Evolutionary conservation across 1,140 invertebrate genomes (phyloP).

Genomic region (Drosophila pseudoananassae): DNA sequence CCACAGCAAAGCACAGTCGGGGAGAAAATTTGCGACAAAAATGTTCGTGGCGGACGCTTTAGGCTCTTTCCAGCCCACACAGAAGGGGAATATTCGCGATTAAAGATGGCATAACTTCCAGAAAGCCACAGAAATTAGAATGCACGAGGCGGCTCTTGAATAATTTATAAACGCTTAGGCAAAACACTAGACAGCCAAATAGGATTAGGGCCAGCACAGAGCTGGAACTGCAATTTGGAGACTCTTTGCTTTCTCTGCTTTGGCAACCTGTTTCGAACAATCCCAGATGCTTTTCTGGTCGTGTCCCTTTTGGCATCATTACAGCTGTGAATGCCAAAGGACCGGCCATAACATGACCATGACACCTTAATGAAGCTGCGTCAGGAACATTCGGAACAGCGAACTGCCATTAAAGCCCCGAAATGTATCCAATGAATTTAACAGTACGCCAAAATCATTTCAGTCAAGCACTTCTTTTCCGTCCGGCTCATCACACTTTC

Average conservation of each 20-base stretch:
- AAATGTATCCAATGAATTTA: constrained; percentile 71
- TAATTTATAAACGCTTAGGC: constrained; percentile 57
- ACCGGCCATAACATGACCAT: background rate
- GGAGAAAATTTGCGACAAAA: constrained; percentile 63
- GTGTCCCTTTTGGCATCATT: background rate
- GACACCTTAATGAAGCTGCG: constrained; percentile 43
- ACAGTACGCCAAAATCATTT: constrained; percentile 52
- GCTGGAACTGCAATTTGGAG: constrained; percentile 22
- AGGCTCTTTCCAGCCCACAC: constrained; percentile 42
- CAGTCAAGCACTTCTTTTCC: constrained; percentile 13
- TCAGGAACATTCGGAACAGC: constrained; percentile 50
- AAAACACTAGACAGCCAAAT: background rate
- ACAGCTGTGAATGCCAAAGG: background rate
- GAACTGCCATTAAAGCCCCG: constrained; percentile 52
- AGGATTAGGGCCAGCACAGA: too few species aligned
- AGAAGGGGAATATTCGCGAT: constrained; percentile 39
- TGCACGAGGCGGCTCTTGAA: constrained; percentile 44
- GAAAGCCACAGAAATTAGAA: constrained; percentile 26
- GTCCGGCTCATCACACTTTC: constrained; percentile 45
- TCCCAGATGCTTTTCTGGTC: background rate
- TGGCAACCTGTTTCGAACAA: background rate
- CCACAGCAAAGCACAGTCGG: constrained; percentile 3
- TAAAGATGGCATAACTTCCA: constrained; percentile 59
- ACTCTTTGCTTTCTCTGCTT: too few species aligned
- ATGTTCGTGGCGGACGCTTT: constrained; percentile 46